Evolutionary conservation across 2,113 vertebrate species (phyloP), one percentile per base, ranked within the genome.

Genomic region (Microtus oregoni): DNA sequence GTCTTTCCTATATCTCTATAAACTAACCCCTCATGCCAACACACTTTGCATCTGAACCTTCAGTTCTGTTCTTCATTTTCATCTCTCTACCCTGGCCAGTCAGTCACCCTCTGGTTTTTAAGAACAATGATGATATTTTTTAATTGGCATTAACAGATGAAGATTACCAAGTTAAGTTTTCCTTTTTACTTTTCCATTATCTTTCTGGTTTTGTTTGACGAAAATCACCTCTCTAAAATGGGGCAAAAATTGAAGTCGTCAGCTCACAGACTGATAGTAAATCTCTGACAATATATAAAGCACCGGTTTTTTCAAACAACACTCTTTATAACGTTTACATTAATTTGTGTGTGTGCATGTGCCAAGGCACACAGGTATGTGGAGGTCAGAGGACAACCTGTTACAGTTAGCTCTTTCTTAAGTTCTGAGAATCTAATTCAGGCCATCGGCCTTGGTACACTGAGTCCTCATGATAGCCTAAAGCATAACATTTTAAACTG

Each of bases 401-500:
- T 28, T n/a, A 83, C 0, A 41, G 13, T 83, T 55, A 83, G n/a
- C 9, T 83, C 55, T 83, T 83, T 26, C 55, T 61, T 41, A 24
- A 61, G 6, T 82, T 38, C 55, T 82, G 3, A 22, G 79, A 22
- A 61, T 82, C 55, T 61, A 58, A 82, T 12, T 61, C 79, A 82
- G 22, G 22, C 12, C 12, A 38, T 58, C 35, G 58, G 52, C 35
- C 35, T 58, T 58, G 13, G 6, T 38, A 15, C 12, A 41, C 22
- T 41, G n/a, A 22, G 24, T 28, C 55, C 9, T 63, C 55, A 63
- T 83, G 81, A 3, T 10, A 24, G 22, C 22, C 52, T 82, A 24
- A 70, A 95, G 87, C 86, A 41, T 41, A 93, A 52, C 89, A 86
- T 96, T 95, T 92, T 82, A 87, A 81, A 41, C 58, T 67, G 28